Evolutionary conservation across 2,113 vertebrate species (phyloP), one percentile per base, ranked within the genome.

Genomic region (Orientallactaga bullata): DNA sequence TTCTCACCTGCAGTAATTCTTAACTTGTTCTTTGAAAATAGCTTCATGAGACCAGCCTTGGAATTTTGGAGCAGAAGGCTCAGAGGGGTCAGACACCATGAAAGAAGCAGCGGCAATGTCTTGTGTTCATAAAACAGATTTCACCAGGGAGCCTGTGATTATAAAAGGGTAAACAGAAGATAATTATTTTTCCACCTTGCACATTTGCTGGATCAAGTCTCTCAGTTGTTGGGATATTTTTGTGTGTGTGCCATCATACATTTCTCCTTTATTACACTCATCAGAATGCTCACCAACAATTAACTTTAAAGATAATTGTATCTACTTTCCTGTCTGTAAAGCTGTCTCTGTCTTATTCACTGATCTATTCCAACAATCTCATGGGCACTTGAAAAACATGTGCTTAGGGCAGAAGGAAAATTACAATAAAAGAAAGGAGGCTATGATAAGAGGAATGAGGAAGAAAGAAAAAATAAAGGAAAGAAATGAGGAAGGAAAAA

Each of bases 1-100:
- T 94, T 89, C 83, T 51, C 71, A 88, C 77, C 76, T 85, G 68
- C 74, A 91, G 77, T 39, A 61, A 85, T 35, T 89, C 78, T 94
- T 74, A 88, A 88, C 58, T 80, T 68, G 85, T 73, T 35, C 73
- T 42, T 86, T 28, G 42, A 87, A 77, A 92, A 78, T 39, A 80
- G 69, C 17, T 78, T 85, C 39, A 13, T 42, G 82, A 94, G n/a
- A 63, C 32, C 12, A 60, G n/a, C 24, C 85, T 88, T 95, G 35
- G 72, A 87, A 69, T 71, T 47, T 84, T 73, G 73, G 80, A 30
- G 30, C 47, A 78, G n/a, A 32, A 76, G n/a, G 24, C n/a, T 73
- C 80, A 89, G 76, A 86, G 72, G 30, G 20, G 15, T 77, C 30
- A 39, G 42, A 39, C 18, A 8, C 47, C 30, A 28, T 21, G 42